These are phyloP conservation scores for Zaprionus taronus DNA, from an alignment of 1,140 invertebrate genomes.

Conservation along the genomic window DNA sequence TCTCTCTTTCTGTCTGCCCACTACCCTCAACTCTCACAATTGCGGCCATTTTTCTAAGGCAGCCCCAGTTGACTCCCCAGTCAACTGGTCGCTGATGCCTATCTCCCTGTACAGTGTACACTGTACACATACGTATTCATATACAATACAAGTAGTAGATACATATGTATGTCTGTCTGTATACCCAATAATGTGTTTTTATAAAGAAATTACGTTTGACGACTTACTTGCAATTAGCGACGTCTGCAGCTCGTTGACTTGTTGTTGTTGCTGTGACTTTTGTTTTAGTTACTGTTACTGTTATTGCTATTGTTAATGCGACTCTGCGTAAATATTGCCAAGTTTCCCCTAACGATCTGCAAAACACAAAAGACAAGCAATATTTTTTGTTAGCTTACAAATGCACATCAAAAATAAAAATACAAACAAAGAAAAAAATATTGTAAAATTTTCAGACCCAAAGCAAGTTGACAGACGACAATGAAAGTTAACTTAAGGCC, in stretches of 20 bases:
- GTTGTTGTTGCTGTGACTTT: slow-evolving; percentile 29
- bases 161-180: not conserved
- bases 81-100: slow-evolving; percentile 12
- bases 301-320: slow-evolving; percentile 18
- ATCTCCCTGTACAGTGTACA: slow-evolving; percentile 8
- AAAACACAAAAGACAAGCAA: slow-evolving; percentile 49
- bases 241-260: slow-evolving; percentile 37
- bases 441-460: too few relatives aligned
- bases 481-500: slow-evolving; percentile 1
- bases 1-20: slow-evolving; percentile 3
- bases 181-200: slow-evolving; percentile 26
- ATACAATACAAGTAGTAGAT: not conserved
- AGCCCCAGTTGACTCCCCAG: not conserved
- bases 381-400: not conserved
- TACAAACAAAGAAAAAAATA: too few relatives aligned
- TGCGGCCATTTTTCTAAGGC: slow-evolving; percentile 3
- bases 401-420: slow-evolving; percentile 1
- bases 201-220: slow-evolving; percentile 53
- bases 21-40: not conserved
- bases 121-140: not conserved
- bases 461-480: not conserved
- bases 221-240: slow-evolving; percentile 59
- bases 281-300: slow-evolving; percentile 8
- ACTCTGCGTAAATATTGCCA: slow-evolving; percentile 39
- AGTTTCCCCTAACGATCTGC: slow-evolving; percentile 54